Percentiles rank a stretch among this genome's conserved stretches.
Conservation (phyloP, 2,888 invertebrate genomes). For the Apodemia hepburni region DNA sequence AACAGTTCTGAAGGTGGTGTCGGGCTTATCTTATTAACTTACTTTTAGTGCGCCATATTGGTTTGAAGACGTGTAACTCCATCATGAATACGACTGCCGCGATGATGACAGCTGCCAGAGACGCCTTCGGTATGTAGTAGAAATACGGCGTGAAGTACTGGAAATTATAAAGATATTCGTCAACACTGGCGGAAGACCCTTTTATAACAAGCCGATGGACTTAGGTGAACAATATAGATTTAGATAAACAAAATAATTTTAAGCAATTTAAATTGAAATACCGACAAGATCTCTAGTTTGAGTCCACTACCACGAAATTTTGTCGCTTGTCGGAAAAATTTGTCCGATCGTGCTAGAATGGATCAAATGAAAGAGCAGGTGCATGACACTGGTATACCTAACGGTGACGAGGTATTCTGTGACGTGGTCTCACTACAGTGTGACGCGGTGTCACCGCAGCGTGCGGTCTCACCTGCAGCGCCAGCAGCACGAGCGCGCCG, state of each 20-base stretch:
- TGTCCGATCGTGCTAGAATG: too few relatives aligned
- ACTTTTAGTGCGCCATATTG: slow-evolving; percentile 91
- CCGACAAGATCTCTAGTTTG: too few relatives aligned
- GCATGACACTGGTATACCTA: too few relatives aligned
- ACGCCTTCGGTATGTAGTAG: slow-evolving; percentile 89
- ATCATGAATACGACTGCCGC: slow-evolving; percentile 93
- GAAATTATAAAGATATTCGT: slow-evolving; percentile 58
- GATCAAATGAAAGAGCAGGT: too few relatives aligned
- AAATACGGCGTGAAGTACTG: slow-evolving; percentile 91
- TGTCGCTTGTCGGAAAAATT: neutral
- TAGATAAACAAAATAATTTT: too few relatives aligned
- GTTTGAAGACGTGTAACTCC: slow-evolving; percentile 87
- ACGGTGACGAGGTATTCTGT: too few relatives aligned
- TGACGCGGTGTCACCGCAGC: too few relatives aligned
- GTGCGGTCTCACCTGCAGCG: slow-evolving; percentile 41
- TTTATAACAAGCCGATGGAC: neutral
- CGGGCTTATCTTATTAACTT: slow-evolving; percentile 47
- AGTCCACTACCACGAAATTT: too few relatives aligned
- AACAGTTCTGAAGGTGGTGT: too few relatives aligned
- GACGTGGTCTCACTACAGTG: too few relatives aligned
- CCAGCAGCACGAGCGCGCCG: slow-evolving; percentile 76
- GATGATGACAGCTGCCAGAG: slow-evolving; percentile 91
- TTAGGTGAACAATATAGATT: too few relatives aligned
- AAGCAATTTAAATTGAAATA: neutral
- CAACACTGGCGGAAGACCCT: neutral